Base-by-base conservation (phyloP, 2,888 invertebrate genomes). In the Brachyopa scutellaris region DNA sequence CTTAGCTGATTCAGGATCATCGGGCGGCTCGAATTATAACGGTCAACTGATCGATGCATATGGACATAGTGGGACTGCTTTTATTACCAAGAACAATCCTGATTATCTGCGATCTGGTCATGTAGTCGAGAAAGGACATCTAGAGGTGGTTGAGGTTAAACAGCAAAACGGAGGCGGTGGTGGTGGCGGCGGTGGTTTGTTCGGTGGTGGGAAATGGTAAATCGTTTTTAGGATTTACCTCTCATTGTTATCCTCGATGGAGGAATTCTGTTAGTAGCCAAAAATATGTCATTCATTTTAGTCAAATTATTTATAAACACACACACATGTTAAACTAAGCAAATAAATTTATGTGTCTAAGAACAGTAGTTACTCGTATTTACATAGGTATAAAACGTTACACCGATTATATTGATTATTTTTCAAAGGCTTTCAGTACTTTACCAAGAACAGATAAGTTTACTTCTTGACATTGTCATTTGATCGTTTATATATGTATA, bases 271-370 rank as follows among this genome's bases (percentile, higher is more conserved):
- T 51, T 55, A 23, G 19, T 69, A 62, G 59, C 76, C 69, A 74
- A 80, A 76, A 69, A 80, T 19, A 21, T 55, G 55, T 76, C 80
- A 80, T 70, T 57, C 55, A 80, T 76, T 59, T 47, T 29, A 64
- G 69, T 64, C 21, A 53, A 64, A 51, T 13, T 80, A 80, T 80
- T 80, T 80, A 80, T 79, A 66, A 64, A 59, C 72, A 64, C 29
- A 26, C 7, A 59, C 76, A 69, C 72, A n/a, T n/a, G 21, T 64
- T 59, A 57, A 6, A 23, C 40, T 70, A 78, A 70, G 70, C 11
- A 51, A 57, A 62, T 45, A 80, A 55, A 74, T 23, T 33, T 31
- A 51, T 21, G 4, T 59, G 21, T 47, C 36, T 67, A 13, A 19
- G 17, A 40, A 38, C n/a, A n/a, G n/a, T n/a, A n/a, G n/a, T n/a